Conservation (phyloP, 2,888 invertebrate genomes). For the Amiota mariae region DNA sequence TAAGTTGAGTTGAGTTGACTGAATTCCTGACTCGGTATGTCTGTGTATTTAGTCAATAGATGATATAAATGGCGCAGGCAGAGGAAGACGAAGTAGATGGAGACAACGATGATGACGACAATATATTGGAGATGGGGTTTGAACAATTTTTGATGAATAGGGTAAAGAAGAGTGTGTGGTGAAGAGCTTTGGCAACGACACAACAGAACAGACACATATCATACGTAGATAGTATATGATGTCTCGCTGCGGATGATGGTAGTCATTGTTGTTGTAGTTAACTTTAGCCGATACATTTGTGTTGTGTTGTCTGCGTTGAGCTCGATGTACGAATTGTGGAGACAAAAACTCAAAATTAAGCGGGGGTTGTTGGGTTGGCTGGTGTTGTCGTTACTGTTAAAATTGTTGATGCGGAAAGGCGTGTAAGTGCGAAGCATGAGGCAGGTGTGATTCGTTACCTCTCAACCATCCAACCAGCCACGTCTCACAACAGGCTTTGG, state of each 20-base stretch:
- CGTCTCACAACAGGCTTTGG: not conserved
- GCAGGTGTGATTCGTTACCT: not conserved
- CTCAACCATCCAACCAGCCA: not conserved
- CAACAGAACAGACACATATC: conserved; percentile 20
- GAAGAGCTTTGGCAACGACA: conserved; percentile 41
- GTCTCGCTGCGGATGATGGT: conserved; percentile 3
- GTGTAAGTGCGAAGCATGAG: conserved; percentile 5
- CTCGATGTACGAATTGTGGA: not conserved
- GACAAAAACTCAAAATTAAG: not conserved
- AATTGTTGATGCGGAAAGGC: conserved; percentile 26
- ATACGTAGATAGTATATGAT: not conserved
- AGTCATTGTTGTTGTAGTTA: conserved; percentile 15
- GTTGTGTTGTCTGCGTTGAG: conserved; percentile 29
- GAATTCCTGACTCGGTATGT: not conserved
- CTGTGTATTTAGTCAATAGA: not conserved
- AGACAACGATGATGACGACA: too few species aligned
- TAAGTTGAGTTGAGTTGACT: not conserved
- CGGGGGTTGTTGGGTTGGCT: not conserved
- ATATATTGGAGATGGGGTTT: conserved; percentile 5
- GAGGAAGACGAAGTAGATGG: too few species aligned
- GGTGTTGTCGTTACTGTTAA: not conserved
- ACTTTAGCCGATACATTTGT: not conserved
- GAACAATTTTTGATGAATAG: conserved; percentile 35
- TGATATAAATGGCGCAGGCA: conserved; percentile 8
- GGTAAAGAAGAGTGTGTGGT: conserved; percentile 9